Conservation (phyloP, 1,140 invertebrate genomes). For the Diorhabda elongata region DNA sequence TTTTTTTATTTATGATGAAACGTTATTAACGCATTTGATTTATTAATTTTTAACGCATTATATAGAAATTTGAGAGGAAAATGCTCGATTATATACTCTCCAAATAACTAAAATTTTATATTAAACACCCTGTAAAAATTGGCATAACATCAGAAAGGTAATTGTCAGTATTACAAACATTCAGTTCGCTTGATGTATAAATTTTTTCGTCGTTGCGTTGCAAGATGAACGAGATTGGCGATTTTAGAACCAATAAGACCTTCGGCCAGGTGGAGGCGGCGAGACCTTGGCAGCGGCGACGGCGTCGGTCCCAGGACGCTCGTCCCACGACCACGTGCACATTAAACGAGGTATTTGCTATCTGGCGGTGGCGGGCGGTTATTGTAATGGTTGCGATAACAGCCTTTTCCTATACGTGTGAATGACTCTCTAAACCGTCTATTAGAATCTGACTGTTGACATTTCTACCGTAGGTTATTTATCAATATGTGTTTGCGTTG, state of each 20-base stretch:
- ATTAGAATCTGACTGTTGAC: background rate
- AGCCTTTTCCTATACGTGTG: slow-evolving; percentile 10
- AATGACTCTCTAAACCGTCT: background rate
- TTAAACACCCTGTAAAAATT: too few species aligned
- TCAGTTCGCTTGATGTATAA: background rate
- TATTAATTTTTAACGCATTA: too few species aligned
- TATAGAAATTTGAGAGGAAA: too few species aligned
- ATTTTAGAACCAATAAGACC: slow-evolving; percentile 30
- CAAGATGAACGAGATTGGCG: slow-evolving; percentile 31
- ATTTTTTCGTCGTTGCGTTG: background rate
- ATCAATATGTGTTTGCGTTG: too few species aligned
- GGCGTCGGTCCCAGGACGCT: slow-evolving; percentile 33
- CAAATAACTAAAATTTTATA: too few species aligned
- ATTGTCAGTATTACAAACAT: too few species aligned
- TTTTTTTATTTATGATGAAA: too few species aligned
- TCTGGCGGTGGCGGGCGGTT: slow-evolving; percentile 25
- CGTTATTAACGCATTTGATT: too few species aligned
- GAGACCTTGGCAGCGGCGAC: slow-evolving; percentile 15
- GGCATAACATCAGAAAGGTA: too few species aligned
- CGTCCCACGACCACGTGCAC: slow-evolving; percentile 36
- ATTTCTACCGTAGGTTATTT: too few species aligned
- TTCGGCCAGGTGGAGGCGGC: slow-evolving; percentile 18
- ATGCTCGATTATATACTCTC: too few species aligned
- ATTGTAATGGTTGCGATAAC: slow-evolving; percentile 36
- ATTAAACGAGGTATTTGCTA: slow-evolving; percentile 28